Conservation (phyloP, 2,888 invertebrate genomes). For the Chirona hameri region DNA sequence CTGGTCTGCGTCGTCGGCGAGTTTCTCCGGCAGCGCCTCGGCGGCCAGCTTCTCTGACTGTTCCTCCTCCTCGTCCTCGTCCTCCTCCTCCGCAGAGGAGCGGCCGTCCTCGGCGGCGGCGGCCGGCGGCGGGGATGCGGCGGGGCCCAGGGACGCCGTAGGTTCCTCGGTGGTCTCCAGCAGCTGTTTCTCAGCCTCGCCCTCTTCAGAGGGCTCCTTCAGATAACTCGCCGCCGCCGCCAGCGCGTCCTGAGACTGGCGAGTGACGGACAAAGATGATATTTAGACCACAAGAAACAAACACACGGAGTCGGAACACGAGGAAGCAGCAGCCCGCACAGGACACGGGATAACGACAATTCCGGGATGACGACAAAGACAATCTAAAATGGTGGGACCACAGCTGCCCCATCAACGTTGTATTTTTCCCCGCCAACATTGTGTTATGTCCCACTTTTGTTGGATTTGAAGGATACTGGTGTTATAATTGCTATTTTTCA, state of each 20-base stretch:
- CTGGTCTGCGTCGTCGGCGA: neutral
- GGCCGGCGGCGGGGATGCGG: neutral
- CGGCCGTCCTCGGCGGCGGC: neutral
- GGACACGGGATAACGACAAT: no score
- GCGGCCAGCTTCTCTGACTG: conserved; percentile 2
- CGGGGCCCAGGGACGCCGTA: neutral
- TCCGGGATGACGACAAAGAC: no score
- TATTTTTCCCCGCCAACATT: no score
- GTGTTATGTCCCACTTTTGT: no score
- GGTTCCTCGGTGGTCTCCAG: neutral
- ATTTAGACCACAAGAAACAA: no score
- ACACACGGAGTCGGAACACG: no score
- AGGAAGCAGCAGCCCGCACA: no score
- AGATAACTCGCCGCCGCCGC: conserved; percentile 34
- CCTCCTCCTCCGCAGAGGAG: neutral
- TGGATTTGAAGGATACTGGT: no score
- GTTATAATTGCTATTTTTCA: no score
- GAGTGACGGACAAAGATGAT: no score
- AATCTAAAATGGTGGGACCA: no score
- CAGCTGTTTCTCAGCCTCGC: neutral
- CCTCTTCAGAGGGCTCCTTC: conserved; percentile 30
- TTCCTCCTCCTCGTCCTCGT: neutral
- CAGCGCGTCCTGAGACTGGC: conserved; percentile 25
- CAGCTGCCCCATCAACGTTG: no score
- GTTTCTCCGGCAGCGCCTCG: conserved; percentile 1